Conservation (phyloP, 2,113 vertebrate genomes). For the Rhodinocichla rosea region DNA sequence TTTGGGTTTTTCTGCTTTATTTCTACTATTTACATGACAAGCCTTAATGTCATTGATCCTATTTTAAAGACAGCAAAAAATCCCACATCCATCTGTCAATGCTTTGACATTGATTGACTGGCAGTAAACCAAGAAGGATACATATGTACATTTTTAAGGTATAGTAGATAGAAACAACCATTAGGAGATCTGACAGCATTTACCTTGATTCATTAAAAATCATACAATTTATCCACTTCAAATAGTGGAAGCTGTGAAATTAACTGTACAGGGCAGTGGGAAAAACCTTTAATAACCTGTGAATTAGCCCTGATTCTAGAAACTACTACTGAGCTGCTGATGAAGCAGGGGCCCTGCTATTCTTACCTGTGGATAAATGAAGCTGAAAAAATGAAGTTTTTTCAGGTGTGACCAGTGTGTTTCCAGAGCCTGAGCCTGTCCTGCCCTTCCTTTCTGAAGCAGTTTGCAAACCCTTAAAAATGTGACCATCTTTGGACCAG, state of each 20-base stretch:
- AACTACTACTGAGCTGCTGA: background rate
- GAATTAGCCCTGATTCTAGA: background rate
- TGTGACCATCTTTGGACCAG: no score
- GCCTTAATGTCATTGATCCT: conserved; percentile 41
- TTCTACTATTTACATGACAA: conserved; percentile 47
- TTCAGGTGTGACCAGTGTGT: background rate
- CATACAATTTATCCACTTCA: background rate
- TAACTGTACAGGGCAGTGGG: background rate
- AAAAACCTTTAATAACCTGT: background rate
- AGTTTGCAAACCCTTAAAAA: background rate
- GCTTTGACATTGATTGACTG: background rate
- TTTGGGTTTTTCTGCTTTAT: conserved; percentile 21
- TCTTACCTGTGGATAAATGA: background rate
- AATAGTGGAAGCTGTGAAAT: background rate
- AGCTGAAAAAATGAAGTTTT: background rate
- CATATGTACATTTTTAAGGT: background rate
- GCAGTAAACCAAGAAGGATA: background rate
- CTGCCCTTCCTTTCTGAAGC: background rate
- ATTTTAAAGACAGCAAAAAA: conserved; percentile 44
- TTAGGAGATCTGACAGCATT: background rate
- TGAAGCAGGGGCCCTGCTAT: background rate
- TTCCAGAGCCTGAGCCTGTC: background rate
- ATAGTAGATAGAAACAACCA: background rate
- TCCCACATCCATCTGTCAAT: conserved; percentile 25
- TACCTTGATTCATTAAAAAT: background rate